Percentiles rank a stretch among this genome's conserved stretches.
These are phyloP conservation scores for Vulpes ferrilata DNA, from an alignment of 2,113 vertebrate genomes.

Conservation along the genomic window DNA sequence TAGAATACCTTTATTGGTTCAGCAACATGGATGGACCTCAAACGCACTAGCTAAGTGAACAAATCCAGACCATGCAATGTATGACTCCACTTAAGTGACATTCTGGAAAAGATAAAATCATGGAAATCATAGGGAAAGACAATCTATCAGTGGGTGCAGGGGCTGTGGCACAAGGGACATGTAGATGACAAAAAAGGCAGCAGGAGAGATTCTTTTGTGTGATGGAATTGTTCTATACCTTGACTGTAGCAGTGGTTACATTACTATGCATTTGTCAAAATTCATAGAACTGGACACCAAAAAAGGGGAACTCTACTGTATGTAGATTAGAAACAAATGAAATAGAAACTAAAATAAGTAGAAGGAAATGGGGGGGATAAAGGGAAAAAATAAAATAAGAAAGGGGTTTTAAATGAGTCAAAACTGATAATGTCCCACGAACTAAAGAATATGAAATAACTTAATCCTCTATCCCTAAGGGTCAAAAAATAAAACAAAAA, in stretches of 20 bases:
- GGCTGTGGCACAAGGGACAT: background rate
- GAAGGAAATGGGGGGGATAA: background rate
- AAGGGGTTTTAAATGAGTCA: background rate
- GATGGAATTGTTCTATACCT: background rate
- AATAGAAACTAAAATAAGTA: background rate
- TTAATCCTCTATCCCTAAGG: background rate
- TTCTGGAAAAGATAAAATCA: background rate
- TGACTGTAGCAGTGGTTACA: background rate
- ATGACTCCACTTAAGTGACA: background rate
- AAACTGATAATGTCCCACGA: background rate
- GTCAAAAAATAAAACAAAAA: background rate
- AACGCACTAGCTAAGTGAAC: background rate
- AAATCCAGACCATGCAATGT: background rate
- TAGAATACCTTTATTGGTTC: no score
- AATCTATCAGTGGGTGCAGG: background rate
- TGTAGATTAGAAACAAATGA: background rate
- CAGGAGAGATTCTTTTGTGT: background rate
- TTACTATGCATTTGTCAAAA: background rate
- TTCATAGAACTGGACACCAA: background rate
- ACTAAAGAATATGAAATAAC: background rate
- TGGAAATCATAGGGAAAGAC: background rate
- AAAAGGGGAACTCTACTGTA: background rate
- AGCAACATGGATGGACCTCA: background rate
- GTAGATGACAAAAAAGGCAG: background rate
- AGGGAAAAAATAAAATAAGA: background rate